Base-by-base conservation (phyloP, 2,797 vertebrate genomes). In the Sphenopsis melanotis region DNA sequence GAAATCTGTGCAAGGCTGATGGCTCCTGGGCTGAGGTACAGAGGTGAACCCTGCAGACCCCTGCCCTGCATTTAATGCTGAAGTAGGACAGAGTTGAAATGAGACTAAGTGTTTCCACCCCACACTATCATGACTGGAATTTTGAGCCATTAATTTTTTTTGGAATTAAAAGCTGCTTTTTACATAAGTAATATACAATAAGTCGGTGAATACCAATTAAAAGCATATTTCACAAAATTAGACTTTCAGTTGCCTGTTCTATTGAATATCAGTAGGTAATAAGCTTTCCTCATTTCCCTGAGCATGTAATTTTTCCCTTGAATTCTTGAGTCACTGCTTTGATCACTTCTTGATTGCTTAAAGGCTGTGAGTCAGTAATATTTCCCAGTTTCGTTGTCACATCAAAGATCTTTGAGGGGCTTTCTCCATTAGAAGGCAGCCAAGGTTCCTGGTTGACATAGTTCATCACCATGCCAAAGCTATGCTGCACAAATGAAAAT, bases 241-340 rank as follows among this genome's bases (percentile, higher is more conserved):
- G 39, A 69, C 44, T 87, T 96, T 89, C 76, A 59, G 52, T 93
- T 94, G 90, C 75, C 77, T 76, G 47, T 89, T 97, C 82, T 91
- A 53, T 81, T 89, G 79, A 95, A 44, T 94, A 96, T 95, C 68
- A 80, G 66, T 91, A 6, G 68, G 61, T 91, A 95, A 86, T 93
- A 93, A 90, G 83, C 59, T 83, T 91, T 93, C 89, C 92, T 95
- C 93, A 75, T 87, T 87, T 96, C 75, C 90, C 85, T 95, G 80
- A 97, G 92, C 63, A 91, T 93, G 85, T 94, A 91, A 93, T 95
- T 94, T 96, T 92, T 87, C 71, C 89, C 95, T 74, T 84, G 94
- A 91, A 95, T 96, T 95, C 94, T 94, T 90, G 95, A 97, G 93
- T 96, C 95, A 91, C 81, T 70, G 92, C 95, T 91, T 92, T 93